Conservation (phyloP, 1,140 invertebrate species). For the Nymphalis io region DNA sequence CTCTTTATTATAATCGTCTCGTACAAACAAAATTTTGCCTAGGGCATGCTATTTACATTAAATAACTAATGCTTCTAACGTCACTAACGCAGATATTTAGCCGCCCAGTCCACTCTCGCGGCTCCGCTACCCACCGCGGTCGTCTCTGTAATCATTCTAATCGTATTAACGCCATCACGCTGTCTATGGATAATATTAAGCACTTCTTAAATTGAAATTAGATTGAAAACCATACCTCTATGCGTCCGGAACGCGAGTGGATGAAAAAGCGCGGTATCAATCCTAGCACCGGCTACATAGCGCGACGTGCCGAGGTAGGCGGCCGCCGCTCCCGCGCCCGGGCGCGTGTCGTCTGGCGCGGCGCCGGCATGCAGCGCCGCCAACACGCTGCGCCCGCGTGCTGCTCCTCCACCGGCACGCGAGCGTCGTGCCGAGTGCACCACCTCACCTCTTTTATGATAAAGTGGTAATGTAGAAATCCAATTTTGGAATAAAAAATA, state of each 20-base stretch:
- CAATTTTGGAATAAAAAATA: not conserved
- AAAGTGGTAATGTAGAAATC: not conserved
- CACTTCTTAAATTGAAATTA: not conserved
- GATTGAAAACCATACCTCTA: conserved; percentile 42
- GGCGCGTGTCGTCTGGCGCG: conserved; percentile 16
- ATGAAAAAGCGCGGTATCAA: conserved; percentile 66
- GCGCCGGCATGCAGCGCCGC: conserved; percentile 27
- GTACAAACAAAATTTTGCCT: not conserved
- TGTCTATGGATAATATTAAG: not conserved
- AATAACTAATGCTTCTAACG: not conserved
- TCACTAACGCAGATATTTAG: conserved; percentile 63
- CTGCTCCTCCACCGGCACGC: conserved; percentile 20
- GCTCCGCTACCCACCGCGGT: conserved; percentile 62
- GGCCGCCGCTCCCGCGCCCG: conserved; percentile 47
- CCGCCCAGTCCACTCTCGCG: conserved; percentile 67
- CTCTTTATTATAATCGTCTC: not conserved
- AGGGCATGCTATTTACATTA: conserved; percentile 3
- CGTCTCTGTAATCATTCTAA: conserved; percentile 48
- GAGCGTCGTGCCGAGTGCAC: conserved; percentile 41
- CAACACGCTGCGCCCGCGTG: conserved; percentile 39
- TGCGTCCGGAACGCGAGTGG: conserved; percentile 53
- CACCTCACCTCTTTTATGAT: conserved; percentile 52
- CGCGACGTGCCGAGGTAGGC: conserved; percentile 64
- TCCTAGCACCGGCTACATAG: conserved; percentile 62
- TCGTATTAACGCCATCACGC: not conserved